Base-by-base conservation (phyloP, 1,140 invertebrate genomes). In the Polypedilum pembai region DNA sequence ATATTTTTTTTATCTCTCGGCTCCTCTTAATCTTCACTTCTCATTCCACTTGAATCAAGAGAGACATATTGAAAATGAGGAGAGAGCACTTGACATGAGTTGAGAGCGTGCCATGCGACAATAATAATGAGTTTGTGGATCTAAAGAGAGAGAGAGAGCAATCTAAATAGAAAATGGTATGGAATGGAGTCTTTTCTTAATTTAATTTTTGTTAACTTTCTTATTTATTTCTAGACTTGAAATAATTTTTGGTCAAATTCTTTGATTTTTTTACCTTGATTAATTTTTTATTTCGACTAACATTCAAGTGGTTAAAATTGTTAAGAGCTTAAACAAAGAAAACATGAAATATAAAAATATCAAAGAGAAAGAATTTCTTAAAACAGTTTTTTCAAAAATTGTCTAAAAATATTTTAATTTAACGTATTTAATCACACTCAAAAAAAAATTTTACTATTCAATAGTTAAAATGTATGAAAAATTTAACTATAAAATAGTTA, bases 41-140 rank as follows among this genome's bases (percentile, higher is more conserved):
- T 56, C n/a, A 12, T 56, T n/a, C n/a, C n/a, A 56, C 45, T 33
- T 33, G 24, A 33, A 33, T 33, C 24, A 33, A 3, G 24, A 33
- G 24, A 33, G 24, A 33, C 24, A 33, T 33, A 5, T 33, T 33
- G 24, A 33, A 33, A 33, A 33, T 33, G 24, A 56, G 45, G n/a
- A 56, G n/a, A 56, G 45, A 56, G 45, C n/a, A 56, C 45, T 56
- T 56, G 45, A 56, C 12, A 56, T 56, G 45, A 56, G 12, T 56
- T 56, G 45, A 56, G 45, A 56, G 45, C 24, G 24, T 33, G 24
- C 5, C 24, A 33, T 33, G 24, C 24, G 24, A 5, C 24, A 33
- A 33, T 33, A 33, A 33, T 33, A 33, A 33, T 33, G 24, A 33
- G 24, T 33, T 33, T 33, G 24, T 33, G 24, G 24, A 33, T 33